Evolutionary conservation across 2,888 invertebrate genomes (phyloP), one percentile per base, ranked within the genome.

Genomic region (Cancer borealis): DNA sequence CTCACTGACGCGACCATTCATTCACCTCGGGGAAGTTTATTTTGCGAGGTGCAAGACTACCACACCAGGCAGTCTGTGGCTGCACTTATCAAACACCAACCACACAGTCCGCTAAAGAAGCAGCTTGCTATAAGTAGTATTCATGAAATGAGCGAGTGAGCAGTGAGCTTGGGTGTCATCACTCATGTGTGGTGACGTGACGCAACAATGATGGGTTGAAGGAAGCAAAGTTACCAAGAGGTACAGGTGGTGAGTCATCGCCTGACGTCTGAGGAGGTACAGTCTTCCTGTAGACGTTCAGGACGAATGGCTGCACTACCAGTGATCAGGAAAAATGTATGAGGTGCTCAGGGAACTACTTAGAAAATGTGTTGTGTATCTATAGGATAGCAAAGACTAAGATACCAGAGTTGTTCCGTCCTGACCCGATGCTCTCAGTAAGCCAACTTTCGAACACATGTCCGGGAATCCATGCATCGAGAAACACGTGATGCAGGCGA

Each of bases 211-310:
- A 5, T n/a, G 26, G 14, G 54, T 3, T 54, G 1, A 54, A 14
- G 54, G 14, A 73, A 73, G 73, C 73, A 26, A 73, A 73, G 26
- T 73, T 26, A 26, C 26, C n/a, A 73, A 73, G 73, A 73, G 26
- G n/a, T 26, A 73, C 73, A 73, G 73, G n/a, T 73, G n/a, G 73
- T 73, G 73, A 73, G 73, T 73, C 8, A 26, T 73, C 73, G 26
- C 26, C 73, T 73, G 73, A 73, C 26, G 73, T 73, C 73, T 73
- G 73, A 73, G 73, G 73, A 73, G 73, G n/a, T 26, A 21, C 73
- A 26, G 73, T 26, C 73, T 73, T 73, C 73, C 73, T 73, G 73
- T 26, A 73, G 73, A 73, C 73, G 73, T 73, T 73, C 73, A 73
- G 73, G n/a, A 73, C 26, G n/a, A 73, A 26, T 26, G 26, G 73